These are phyloP conservation scores for Archips crataeganus DNA, from an alignment of 2,888 invertebrate genomes.

Conservation along the genomic window DNA sequence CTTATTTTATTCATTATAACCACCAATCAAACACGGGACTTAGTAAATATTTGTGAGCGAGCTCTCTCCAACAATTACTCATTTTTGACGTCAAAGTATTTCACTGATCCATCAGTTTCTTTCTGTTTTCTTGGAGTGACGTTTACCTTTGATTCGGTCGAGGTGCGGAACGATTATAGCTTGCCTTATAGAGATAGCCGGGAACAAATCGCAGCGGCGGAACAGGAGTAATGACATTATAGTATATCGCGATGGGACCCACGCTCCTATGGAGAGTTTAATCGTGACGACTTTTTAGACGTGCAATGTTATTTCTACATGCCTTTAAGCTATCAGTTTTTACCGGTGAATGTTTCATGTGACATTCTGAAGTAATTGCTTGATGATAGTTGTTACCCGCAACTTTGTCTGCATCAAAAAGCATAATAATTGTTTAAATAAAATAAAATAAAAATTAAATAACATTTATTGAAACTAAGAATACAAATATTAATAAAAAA, in stretches of 20 bases:
- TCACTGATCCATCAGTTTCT: constrained; percentile 15
- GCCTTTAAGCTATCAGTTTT: background rate
- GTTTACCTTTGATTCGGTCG: constrained; percentile 13
- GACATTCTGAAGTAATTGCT: background rate
- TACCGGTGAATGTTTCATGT: background rate
- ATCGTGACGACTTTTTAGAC: constrained; percentile 2
- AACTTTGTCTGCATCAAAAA: background rate
- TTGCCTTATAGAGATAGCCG: constrained; percentile 19
- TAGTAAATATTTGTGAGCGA: constrained; percentile 18
- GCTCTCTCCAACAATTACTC: constrained; percentile 5
- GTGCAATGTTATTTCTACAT: background rate
- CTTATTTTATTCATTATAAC: constrained; percentile 27
- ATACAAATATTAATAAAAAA: too few species aligned
- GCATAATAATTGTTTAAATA: too few species aligned
- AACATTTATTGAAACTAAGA: too few species aligned
- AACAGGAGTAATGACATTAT: constrained; percentile 23
- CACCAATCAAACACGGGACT: constrained; percentile 19
- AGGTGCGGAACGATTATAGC: constrained; percentile 23
- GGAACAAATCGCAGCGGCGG: constrained; percentile 20
- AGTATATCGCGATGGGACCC: constrained; percentile 2
- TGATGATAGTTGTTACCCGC: background rate
- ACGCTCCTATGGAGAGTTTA: background rate
- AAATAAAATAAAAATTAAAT: too few species aligned
- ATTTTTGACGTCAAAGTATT: constrained; percentile 2
- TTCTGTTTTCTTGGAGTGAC: constrained; percentile 15